Base-by-base conservation (phyloP, 2,888 invertebrate species). In the Drosophila picticornis region DNA sequence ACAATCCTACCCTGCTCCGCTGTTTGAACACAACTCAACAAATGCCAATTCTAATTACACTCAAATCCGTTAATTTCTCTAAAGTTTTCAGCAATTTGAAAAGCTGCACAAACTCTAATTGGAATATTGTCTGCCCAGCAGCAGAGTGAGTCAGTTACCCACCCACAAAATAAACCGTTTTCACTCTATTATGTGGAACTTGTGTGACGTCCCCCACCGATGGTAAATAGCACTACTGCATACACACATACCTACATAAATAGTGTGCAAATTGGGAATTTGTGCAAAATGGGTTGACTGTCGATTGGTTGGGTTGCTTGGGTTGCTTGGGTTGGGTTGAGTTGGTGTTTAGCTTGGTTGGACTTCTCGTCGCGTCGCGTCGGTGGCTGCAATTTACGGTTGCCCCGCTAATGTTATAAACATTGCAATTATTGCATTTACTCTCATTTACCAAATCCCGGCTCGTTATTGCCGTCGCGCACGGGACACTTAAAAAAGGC, bases 381-480 rank as follows among this genome's bases (percentile, higher is more conserved):
- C 83, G 77, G 72, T 85, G 81, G 75, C 79, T 85, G 77, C 86
- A 85, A 90, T 87, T 88, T 77, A 76, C 85, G 80, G 63, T 67
- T 65, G 70, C 66, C 68, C 70, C 71, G 70, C 81, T 85, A 81
- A 88, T 90, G 86, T 72, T 88, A 80, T 83, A 86, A 90, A 90
- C 80, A 86, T 90, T 90, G 87, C 89, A 87, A 90, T 87, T 88
- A 90, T 90, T 83, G 90, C 90, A 88, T 90, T 90, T 86, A 88
- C 89, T 88, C 90, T 83, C 86, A 90, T 86, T 90, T 90, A 83
- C 90, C 76, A 75, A 72, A 61, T 75, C 67, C 57, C 68, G 67
- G 72, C 72, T 75, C 83, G 71, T 79, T 80, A 83, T 88, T 81
- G 88, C 80, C 90, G 74, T 75, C 73, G 87, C 81, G 72, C 84